Percentiles rank a stretch among this genome's conserved stretches.
Conservation (phyloP, 2,888 invertebrate genomes). For the Ellobium chinense region DNA sequence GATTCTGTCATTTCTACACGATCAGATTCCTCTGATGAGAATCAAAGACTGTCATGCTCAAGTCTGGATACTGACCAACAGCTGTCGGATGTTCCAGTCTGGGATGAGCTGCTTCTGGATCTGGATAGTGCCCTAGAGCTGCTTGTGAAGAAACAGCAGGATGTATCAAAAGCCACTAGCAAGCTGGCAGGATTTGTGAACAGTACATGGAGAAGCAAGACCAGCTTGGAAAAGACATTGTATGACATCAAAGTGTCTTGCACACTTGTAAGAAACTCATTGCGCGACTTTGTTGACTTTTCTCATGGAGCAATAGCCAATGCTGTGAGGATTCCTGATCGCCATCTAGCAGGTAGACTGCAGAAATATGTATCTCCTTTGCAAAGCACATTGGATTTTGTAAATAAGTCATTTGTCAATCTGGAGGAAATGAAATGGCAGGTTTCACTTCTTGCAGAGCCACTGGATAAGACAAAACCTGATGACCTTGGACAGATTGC, state of each 20-base stretch:
- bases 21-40: constrained; percentile 69
- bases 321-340: constrained; percentile 82
- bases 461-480: constrained; percentile 81
- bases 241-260: constrained; percentile 92
- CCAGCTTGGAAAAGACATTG: constrained; percentile 87
- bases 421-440: constrained; percentile 73
- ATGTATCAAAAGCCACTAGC: constrained; percentile 90
- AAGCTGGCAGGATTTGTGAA: constrained; percentile 77
- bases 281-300: constrained; percentile 93
- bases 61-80: constrained; percentile 66
- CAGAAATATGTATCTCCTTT: constrained; percentile 62
- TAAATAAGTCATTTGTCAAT: constrained; percentile 62
- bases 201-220: constrained; percentile 88
- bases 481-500: constrained; percentile 94
- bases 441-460: constrained; percentile 58
- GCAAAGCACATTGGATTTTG: constrained; percentile 65
- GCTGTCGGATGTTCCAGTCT: constrained; percentile 60
- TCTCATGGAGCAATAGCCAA: constrained; percentile 93
- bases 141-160: constrained; percentile 87
- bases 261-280: constrained; percentile 87
- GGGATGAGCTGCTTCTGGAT: constrained; percentile 84
- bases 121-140: constrained; percentile 88
- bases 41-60: constrained; percentile 65
- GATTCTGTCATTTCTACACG: constrained; percentile 72
- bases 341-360: constrained; percentile 70